Percentiles rank a stretch among this genome's conserved stretches.
These are phyloP conservation scores for Macrotrachela quadricornifera DNA, from an alignment of 1,140 invertebrate species.

Conservation along the genomic window DNA sequence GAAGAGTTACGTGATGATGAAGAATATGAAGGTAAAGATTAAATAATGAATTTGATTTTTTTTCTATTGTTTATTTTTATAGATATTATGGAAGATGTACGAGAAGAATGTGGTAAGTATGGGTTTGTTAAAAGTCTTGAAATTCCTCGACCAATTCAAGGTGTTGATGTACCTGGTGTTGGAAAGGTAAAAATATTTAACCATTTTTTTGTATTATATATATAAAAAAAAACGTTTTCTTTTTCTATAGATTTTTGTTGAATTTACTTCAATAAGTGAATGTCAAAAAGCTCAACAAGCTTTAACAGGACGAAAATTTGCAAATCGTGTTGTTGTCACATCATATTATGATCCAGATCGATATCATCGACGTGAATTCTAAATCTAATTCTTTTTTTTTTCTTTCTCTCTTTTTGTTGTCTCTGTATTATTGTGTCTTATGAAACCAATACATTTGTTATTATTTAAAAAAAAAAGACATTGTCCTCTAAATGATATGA, in stretches of 20 bases:
- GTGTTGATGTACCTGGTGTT: slow-evolving; percentile 90
- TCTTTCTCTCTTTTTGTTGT: no score
- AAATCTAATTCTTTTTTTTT: slow-evolving; percentile 22
- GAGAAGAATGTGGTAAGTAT: slow-evolving; percentile 93
- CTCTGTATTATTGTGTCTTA: no score
- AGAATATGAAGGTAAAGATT: slow-evolving; percentile 59
- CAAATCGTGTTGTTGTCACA: slow-evolving; percentile 89
- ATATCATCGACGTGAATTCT: slow-evolving; percentile 94
- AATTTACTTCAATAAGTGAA: slow-evolving; percentile 82
- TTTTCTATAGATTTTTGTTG: slow-evolving; percentile 71
- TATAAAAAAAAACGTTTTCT: slow-evolving; percentile 1
- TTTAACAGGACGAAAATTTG: slow-evolving; percentile 88
- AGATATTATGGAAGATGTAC: slow-evolving; percentile 93
- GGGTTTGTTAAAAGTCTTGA: slow-evolving; percentile 78
- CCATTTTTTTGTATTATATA: no score
- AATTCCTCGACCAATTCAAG: slow-evolving; percentile 87
- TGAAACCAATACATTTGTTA: no score
- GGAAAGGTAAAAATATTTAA: slow-evolving; percentile 58
- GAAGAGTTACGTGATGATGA: slow-evolving; percentile 93
- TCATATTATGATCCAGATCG: slow-evolving; percentile 96
- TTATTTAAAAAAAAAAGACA: no score
- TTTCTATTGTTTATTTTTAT: slow-evolving; percentile 6
- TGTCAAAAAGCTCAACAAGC: slow-evolving; percentile 96
- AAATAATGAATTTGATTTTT: neutral
- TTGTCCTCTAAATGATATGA: no score